These are phyloP conservation scores for Ceratitis capitata DNA, from an alignment of 1,140 invertebrate genomes.

Conservation along the genomic window DNA sequence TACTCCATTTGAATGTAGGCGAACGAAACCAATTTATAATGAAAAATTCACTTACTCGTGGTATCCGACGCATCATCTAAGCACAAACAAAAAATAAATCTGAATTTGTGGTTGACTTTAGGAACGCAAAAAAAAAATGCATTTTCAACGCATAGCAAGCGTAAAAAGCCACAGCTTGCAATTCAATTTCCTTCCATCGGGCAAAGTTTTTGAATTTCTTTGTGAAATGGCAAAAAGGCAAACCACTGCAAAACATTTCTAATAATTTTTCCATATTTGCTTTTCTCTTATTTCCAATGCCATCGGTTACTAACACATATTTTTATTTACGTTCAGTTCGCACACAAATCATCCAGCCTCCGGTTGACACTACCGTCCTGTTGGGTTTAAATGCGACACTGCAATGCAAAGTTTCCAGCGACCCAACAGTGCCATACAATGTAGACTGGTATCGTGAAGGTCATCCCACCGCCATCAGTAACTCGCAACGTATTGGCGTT, in stretches of 20 bases:
- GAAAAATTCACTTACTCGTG: not conserved
- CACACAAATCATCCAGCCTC: constrained; percentile 92
- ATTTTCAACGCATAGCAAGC: not conserved
- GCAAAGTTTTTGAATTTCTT: not conserved
- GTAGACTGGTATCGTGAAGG: constrained; percentile 92
- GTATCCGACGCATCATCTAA: not conserved
- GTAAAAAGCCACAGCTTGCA: not conserved
- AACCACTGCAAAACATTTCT: constrained; percentile 35
- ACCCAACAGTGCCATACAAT: constrained; percentile 88
- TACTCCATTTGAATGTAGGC: too few species aligned
- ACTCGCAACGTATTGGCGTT: constrained; percentile 76
- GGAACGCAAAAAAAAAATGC: not conserved
- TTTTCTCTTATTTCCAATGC: constrained; percentile 15
- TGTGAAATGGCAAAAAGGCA: not conserved
- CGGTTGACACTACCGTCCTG: constrained; percentile 87
- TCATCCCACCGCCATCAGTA: constrained; percentile 68
- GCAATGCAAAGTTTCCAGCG: constrained; percentile 93
- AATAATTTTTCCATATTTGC: not conserved
- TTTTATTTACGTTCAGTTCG: constrained; percentile 71
- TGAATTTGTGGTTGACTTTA: not conserved
- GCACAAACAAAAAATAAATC: not conserved
- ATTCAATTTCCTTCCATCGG: constrained; percentile 18
- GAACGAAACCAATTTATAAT: too few species aligned
- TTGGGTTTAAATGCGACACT: constrained; percentile 89
- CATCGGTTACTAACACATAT: not conserved